Base-by-base conservation (phyloP, 2,888 invertebrate species). In the Dryocosmus kuriphilus region DNA sequence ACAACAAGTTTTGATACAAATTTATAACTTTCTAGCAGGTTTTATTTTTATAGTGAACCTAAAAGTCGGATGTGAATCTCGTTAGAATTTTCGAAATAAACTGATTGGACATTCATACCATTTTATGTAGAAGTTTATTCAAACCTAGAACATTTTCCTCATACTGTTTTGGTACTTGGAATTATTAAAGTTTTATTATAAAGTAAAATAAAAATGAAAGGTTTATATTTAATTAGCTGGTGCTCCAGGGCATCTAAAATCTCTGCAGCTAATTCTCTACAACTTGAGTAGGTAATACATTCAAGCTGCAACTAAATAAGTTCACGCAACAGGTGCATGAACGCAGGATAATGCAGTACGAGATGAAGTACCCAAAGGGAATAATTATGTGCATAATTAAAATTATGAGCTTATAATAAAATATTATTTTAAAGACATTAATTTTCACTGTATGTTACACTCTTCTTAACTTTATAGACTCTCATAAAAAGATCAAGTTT, bases 271-370 rank as follows among this genome's bases (percentile, higher is more conserved):
- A 67, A 46, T 67, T 67, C n/a, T 27, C 46, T 67, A 46, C 41
- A 67, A 14, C 67, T 67, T 46, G 67, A 27, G 27, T 67, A 46
- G 67, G 30, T 67, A 67, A 67, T 67, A 19, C 30, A 67, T 67
- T 67, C 67, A 67, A 67, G 46, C 30, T 41, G 46, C 67, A 67
- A 67, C 41, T 67, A 67, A 67, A 41, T 67, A 67, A 30, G 46
- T 67, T 46, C 67, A 67, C 46, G 67, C 67, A 67, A 67, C 67
- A 67, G 67, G 67, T 67, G 67, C 27, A 67, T 27, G 46, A 67
- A 67, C 41, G 67, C 67, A 67, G 67, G 46, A 65, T 65, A 63
- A 63, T 63, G 22, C 35, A 63, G n/a, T n/a, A n/a, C n/a, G n/a
- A n/a, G n/a, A 67, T 67, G 41, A 67, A 67, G 65, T 65, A 38